Evolutionary conservation across 2,113 vertebrate genomes (phyloP).

Genomic region (Hemiprocne comata): DNA sequence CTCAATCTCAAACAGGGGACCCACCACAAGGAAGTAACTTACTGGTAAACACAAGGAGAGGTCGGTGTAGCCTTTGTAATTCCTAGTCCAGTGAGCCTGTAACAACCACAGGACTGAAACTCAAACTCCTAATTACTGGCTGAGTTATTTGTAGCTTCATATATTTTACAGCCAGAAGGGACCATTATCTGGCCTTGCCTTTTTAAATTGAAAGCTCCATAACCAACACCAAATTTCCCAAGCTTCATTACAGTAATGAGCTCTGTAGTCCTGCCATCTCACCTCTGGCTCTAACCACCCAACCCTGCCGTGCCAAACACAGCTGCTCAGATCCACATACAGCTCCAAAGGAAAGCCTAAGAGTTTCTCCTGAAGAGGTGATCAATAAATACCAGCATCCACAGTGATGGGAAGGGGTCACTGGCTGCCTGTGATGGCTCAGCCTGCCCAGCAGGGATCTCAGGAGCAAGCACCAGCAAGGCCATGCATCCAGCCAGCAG

Average conservation of each 20-base stretch:
- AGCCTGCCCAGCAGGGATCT: not conserved
- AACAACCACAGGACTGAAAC: conserved; percentile 47
- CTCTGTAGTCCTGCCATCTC: not conserved
- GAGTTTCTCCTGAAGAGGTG: not conserved
- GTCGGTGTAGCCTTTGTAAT: conserved; percentile 2
- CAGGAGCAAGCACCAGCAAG: not conserved
- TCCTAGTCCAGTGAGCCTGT: conserved; percentile 20
- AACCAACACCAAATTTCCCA: not conserved
- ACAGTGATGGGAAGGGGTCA: not conserved
- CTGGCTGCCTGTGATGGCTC: not conserved
- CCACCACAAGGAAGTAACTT: conserved; percentile 51
- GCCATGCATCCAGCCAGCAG: not conserved
- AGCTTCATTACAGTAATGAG: conserved; percentile 13
- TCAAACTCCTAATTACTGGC: conserved; percentile 53
- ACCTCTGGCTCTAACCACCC: not conserved
- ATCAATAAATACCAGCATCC: not conserved
- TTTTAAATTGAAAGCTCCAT: conserved; percentile 48
- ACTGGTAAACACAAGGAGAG: not conserved
- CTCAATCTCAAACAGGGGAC: conserved; percentile 14
- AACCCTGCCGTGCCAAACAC: conserved; percentile 27
- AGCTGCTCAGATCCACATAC: conserved; percentile 43
- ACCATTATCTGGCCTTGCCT: conserved; percentile 49
- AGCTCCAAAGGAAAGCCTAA: not conserved
- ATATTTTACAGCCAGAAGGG: conserved; percentile 40
- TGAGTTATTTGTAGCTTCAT: conserved; percentile 54